Conservation (phyloP, 2,888 invertebrate genomes). For the Xiphydria camelus region DNA sequence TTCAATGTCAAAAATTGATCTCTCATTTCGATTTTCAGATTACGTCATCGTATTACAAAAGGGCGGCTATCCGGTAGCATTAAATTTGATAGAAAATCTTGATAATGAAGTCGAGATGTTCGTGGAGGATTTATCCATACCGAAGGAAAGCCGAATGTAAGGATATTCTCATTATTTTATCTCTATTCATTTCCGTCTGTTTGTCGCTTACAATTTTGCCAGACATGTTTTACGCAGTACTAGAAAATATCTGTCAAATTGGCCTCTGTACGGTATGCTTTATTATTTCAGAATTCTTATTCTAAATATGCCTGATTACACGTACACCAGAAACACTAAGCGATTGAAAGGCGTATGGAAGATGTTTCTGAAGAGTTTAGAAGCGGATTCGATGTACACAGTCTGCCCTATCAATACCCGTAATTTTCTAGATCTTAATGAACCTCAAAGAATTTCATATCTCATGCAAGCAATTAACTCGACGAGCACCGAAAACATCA, state of each 20-base stretch:
- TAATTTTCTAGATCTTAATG: conserved; percentile 62
- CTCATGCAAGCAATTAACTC: conserved; percentile 63
- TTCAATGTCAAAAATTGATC: conserved; percentile 9
- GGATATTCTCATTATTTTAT: conserved; percentile 33
- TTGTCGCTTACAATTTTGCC: neutral
- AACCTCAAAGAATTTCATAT: conserved; percentile 67
- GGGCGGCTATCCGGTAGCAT: conserved; percentile 61
- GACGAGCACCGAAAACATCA: too few relatives aligned
- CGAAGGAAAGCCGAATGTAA: conserved; percentile 59
- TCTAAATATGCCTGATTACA: conserved; percentile 60
- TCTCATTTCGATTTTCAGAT: conserved; percentile 55
- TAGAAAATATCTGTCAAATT: neutral
- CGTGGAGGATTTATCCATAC: conserved; percentile 58
- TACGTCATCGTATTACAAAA: conserved; percentile 61
- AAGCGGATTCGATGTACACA: conserved; percentile 60
- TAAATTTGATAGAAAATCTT: conserved; percentile 40
- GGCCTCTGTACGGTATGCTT: conserved; percentile 4
- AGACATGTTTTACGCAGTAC: neutral
- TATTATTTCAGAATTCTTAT: conserved; percentile 63
- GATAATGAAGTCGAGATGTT: conserved; percentile 57
- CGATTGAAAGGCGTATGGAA: conserved; percentile 61
- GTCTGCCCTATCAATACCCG: conserved; percentile 62
- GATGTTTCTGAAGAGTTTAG: conserved; percentile 62
- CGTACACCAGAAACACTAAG: conserved; percentile 66
- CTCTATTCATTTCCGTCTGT: neutral